A percentile compares a stretch with the other conserved stretches of the same genome.
phyloP scores from a whole-genome alignment of 1,140 invertebrate genomes.

The Radopholus similis region DNA sequence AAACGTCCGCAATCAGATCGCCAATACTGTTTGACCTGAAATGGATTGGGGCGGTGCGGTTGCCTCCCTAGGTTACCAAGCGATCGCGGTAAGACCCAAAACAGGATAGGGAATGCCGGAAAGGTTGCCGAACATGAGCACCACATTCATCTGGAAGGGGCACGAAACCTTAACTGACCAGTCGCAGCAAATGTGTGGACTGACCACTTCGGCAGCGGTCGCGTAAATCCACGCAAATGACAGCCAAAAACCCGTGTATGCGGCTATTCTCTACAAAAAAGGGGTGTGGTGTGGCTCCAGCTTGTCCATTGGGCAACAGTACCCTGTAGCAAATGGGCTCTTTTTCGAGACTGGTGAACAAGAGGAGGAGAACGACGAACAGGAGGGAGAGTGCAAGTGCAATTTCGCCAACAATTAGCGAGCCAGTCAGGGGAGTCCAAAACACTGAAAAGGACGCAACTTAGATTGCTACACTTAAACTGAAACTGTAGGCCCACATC shows the following conservation, averaged over 20 bases:
- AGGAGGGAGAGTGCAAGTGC: constrained; percentile 37
- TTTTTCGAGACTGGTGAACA: constrained; percentile 34
- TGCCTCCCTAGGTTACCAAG: constrained; percentile 62
- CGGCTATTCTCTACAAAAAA: constrained; percentile 48
- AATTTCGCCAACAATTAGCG: not conserved
- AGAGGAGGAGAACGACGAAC: constrained; percentile 21
- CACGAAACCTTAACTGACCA: not conserved
- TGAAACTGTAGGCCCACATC: too few species aligned
- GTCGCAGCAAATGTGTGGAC: not conserved
- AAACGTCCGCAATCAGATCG: constrained; percentile 69
- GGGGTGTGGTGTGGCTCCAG: not conserved
- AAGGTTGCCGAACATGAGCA: constrained; percentile 62
- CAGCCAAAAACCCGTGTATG: constrained; percentile 68
- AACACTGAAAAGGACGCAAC: too few species aligned
- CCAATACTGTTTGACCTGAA: constrained; percentile 69
- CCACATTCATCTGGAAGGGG: constrained; percentile 60
- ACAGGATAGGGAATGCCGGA: constrained; percentile 62
- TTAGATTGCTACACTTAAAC: too few species aligned
- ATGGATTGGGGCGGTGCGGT: too few species aligned
- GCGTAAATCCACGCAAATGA: constrained; percentile 70
- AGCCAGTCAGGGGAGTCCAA: not conserved
- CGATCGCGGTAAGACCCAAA: constrained; percentile 70
- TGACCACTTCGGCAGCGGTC: constrained; percentile 70
- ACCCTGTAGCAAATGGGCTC: constrained; percentile 51
- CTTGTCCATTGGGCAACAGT: not conserved